Percentiles rank a stretch among this genome's conserved stretches.
These are phyloP conservation scores for Pangasius sanitwongsei DNA, from an alignment of 2,797 vertebrate genomes.

Conservation along the genomic window DNA sequence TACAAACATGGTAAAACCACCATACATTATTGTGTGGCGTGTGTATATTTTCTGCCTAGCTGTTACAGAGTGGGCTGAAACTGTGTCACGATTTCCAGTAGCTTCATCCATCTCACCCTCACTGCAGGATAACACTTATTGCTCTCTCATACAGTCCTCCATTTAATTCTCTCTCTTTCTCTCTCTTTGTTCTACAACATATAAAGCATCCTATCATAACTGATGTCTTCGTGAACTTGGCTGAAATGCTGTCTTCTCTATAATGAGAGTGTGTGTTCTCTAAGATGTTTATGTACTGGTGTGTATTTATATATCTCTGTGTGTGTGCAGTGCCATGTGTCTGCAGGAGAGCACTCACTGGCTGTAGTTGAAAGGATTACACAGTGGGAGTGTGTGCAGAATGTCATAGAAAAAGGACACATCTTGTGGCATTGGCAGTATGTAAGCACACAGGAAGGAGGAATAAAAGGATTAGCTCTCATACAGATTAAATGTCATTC, in stretches of 20 bases:
- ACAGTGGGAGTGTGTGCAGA: conserved; percentile 1
- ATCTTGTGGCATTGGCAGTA: conserved; percentile 9
- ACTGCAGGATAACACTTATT: conserved; percentile 31
- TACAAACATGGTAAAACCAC: neutral
- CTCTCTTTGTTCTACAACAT: neutral
- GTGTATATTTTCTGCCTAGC: neutral
- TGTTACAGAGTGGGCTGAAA: conserved; percentile 15
- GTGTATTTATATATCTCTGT: neutral
- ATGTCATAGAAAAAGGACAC: conserved; percentile 18
- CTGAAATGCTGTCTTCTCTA: neutral
- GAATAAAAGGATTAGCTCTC: conserved; percentile 44
- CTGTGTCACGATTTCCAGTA: conserved; percentile 39
- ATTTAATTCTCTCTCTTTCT: conserved; percentile 15
- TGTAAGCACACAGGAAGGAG: conserved; percentile 24
- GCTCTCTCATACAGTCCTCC: neutral
- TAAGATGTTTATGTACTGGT: neutral
- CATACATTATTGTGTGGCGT: neutral
- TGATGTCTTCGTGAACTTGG: neutral
- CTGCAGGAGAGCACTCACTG: conserved; percentile 17
- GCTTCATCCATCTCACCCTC: conserved; percentile 20
- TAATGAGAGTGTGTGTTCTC: neutral
- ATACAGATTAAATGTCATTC: conserved; percentile 46
- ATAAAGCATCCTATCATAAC: neutral
- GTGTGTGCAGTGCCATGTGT: neutral
- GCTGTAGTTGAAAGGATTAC: conserved; percentile 38